Evolutionary conservation across 2,888 invertebrate genomes (phyloP).

Genomic region (Oxystoma pomonae): DNA sequence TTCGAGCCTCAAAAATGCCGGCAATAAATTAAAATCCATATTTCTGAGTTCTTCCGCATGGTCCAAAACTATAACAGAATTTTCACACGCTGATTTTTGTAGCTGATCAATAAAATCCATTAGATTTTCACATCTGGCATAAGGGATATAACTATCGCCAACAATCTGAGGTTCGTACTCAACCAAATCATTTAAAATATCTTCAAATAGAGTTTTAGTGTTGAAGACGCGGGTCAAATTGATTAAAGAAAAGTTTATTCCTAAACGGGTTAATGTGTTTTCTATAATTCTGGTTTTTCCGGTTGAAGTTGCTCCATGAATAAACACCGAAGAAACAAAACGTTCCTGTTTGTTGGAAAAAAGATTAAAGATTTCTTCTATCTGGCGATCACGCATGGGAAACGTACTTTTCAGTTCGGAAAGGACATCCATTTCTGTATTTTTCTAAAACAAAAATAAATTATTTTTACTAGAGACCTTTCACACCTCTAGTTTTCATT

Average conservation of each 20-base stretch:
- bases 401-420: conserved; percentile 28
- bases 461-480: no score
- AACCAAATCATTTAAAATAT: conserved; percentile 60
- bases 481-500: no score
- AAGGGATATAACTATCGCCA: conserved; percentile 36
- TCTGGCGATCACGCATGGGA: conserved; percentile 42
- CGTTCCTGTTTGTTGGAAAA: conserved; percentile 56
- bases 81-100: conserved; percentile 36
- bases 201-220: conserved; percentile 71
- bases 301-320: conserved; percentile 79
- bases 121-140: conserved; percentile 62
- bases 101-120: conserved; percentile 57
- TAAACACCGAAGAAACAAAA: conserved; percentile 65
- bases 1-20: conserved; percentile 66
- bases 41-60: conserved; percentile 75
- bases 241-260: conserved; percentile 55
- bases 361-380: conserved; percentile 41
- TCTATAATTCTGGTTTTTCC: conserved; percentile 74
- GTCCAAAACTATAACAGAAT: conserved; percentile 69
- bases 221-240: conserved; percentile 83
- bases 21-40: conserved; percentile 69
- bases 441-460: conserved; percentile 6
- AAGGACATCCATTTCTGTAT: background rate
- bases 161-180: conserved; percentile 42
- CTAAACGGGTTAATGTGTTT: conserved; percentile 55